These are phyloP conservation scores for Heterodera filipjevi DNA, from an alignment of 2,888 invertebrate species.

Conservation along the genomic window DNA sequence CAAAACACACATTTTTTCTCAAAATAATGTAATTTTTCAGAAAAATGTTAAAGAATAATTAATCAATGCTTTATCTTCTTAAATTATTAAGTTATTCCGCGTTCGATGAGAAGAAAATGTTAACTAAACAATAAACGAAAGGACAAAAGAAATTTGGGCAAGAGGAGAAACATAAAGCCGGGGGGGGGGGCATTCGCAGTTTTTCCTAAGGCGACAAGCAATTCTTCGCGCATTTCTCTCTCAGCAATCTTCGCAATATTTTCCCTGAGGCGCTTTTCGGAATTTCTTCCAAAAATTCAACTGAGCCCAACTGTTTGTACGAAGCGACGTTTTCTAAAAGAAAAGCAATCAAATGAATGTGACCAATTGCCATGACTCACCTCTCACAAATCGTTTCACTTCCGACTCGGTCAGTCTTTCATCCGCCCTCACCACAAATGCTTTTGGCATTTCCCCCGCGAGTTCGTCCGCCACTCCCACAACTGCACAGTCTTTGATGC, in stretches of 20 bases:
- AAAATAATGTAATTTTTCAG: no score
- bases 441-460: conserved; percentile 66
- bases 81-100: no score
- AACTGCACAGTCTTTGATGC: conserved; percentile 80
- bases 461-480: conserved; percentile 75
- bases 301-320: conserved; percentile 77
- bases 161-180: no score
- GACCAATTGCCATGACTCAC: conserved; percentile 12
- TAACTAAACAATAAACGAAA: no score
- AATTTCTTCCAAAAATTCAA: conserved; percentile 75
- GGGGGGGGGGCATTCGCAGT: no score
- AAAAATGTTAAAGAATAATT: no score
- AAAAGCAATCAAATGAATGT: background rate
- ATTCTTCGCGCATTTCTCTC: conserved; percentile 35
- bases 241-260: conserved; percentile 73
- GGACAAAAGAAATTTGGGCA: no score
- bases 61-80: no score
- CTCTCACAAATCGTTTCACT: conserved; percentile 41
- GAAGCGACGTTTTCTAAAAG: conserved; percentile 73
- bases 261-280: conserved; percentile 80
- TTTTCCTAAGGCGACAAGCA: background rate
- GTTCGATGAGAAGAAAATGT: no score
- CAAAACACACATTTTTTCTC: no score
- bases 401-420: conserved; percentile 36
- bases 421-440: conserved; percentile 53